Conservation (phyloP, 2,888 invertebrate species). For the Cerastoderma edule region DNA sequence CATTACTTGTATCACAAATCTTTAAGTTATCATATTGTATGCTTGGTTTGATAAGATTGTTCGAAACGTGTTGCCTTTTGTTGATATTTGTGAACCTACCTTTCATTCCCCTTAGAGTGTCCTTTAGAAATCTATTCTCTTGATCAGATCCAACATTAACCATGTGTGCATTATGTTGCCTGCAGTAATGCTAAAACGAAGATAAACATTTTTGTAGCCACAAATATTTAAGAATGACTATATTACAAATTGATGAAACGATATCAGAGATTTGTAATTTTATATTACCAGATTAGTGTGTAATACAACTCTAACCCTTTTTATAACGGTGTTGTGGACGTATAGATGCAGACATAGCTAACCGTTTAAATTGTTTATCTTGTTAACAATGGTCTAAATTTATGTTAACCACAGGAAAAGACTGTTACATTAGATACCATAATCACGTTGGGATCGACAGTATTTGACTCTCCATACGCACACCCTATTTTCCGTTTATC, state of each 20-base stretch:
- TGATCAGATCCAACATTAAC: constrained; percentile 3
- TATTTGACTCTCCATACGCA: too few relatives aligned
- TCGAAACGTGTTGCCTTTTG: background rate
- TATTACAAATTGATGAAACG: too few relatives aligned
- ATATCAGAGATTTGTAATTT: too few relatives aligned
- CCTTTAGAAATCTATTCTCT: constrained; percentile 4
- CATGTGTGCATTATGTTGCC: constrained; percentile 18
- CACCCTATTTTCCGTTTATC: too few relatives aligned
- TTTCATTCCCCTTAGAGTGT: constrained; percentile 6
- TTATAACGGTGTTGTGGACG: background rate
- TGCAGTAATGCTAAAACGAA: constrained; percentile 1
- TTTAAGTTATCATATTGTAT: too few relatives aligned
- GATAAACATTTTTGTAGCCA: background rate
- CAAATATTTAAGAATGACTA: background rate
- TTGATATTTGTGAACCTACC: background rate
- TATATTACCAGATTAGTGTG: too few relatives aligned
- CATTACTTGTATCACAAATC: too few relatives aligned
- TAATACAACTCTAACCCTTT: background rate
- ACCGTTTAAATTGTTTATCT: background rate
- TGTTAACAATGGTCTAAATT: too few relatives aligned
- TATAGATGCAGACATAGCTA: background rate
- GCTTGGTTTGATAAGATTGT: too few relatives aligned
- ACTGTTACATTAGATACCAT: too few relatives aligned
- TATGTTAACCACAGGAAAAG: too few relatives aligned
- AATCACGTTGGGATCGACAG: too few relatives aligned